Evolutionary conservation across 2,888 invertebrate genomes (phyloP).

Genomic region (Stenurella melanura): DNA sequence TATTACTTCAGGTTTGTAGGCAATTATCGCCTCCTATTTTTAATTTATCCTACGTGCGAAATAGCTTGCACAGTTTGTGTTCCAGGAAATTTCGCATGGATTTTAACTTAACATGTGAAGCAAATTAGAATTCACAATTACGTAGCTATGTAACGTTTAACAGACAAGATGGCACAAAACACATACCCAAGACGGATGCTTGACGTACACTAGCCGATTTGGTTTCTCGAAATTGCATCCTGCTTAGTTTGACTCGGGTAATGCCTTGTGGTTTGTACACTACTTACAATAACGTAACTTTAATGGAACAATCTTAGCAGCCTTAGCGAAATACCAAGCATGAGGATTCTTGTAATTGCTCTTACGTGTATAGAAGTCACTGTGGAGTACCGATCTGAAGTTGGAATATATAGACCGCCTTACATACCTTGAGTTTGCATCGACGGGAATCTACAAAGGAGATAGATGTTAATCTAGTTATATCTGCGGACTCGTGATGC

Average conservation of each 20-base stretch:
- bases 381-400: not conserved
- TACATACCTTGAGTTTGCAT: constrained; percentile 42
- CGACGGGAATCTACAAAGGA: constrained; percentile 61
- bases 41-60: not conserved
- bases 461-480: constrained; percentile 66
- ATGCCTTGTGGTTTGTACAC: constrained; percentile 46
- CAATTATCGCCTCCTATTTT: not conserved
- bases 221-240: constrained; percentile 41
- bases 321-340: constrained; percentile 41
- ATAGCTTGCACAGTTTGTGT: not conserved
- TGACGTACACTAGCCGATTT: constrained; percentile 46
- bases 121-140: constrained; percentile 35
- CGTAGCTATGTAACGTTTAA: constrained; percentile 42
- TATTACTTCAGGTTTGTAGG: too few relatives aligned
- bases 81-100: not conserved
- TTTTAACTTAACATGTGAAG: not conserved
- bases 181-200: constrained; percentile 44
- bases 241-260: constrained; percentile 45
- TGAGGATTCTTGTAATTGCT: constrained; percentile 47
- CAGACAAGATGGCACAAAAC: constrained; percentile 48
- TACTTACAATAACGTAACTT: constrained; percentile 33
- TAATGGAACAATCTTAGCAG: constrained; percentile 44
- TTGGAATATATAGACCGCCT: constrained; percentile 15
- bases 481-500: constrained; percentile 65
- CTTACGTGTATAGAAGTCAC: constrained; percentile 26